Evolutionary conservation across 2,888 invertebrate species (phyloP).

Genomic region (Ophion slaviceki): DNA sequence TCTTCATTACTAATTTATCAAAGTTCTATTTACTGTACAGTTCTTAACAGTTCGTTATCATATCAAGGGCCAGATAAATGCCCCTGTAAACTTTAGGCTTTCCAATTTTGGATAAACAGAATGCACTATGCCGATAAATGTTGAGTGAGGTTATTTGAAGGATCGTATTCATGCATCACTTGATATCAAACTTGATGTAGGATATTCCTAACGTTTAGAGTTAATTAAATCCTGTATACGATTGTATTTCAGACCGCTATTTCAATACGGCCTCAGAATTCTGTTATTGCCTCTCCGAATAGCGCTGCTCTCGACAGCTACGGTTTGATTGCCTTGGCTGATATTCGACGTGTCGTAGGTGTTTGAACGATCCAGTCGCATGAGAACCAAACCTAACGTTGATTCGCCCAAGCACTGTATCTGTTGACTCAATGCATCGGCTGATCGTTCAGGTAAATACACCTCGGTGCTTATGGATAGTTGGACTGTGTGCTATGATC

Average conservation of each 20-base stretch:
- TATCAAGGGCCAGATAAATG: too few relatives aligned
- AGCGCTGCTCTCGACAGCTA: background rate
- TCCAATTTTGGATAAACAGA: background rate
- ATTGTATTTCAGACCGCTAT: background rate
- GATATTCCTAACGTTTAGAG: background rate
- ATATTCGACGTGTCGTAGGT: constrained; percentile 6
- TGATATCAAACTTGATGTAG: background rate
- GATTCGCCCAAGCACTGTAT: background rate
- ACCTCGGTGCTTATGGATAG: background rate
- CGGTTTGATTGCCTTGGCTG: background rate
- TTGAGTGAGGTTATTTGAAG: background rate
- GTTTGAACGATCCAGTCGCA: background rate
- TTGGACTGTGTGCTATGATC: constrained; percentile 9
- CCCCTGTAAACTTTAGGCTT: too few relatives aligned
- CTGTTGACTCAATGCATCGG: background rate
- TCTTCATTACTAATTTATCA: background rate
- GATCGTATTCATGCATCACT: background rate
- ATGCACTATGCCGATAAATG: too few relatives aligned
- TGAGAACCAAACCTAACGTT: background rate
- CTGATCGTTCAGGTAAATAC: constrained; percentile 2
- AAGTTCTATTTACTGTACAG: background rate
- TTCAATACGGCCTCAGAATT: background rate
- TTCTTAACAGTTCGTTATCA: too few relatives aligned
- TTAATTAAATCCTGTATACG: background rate
- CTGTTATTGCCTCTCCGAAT: background rate